A percentile compares a stretch with the other conserved stretches of the same genome.
Conservation (phyloP, 2,797 vertebrate genomes). For the Tokudaia tokunoshimensis region DNA sequence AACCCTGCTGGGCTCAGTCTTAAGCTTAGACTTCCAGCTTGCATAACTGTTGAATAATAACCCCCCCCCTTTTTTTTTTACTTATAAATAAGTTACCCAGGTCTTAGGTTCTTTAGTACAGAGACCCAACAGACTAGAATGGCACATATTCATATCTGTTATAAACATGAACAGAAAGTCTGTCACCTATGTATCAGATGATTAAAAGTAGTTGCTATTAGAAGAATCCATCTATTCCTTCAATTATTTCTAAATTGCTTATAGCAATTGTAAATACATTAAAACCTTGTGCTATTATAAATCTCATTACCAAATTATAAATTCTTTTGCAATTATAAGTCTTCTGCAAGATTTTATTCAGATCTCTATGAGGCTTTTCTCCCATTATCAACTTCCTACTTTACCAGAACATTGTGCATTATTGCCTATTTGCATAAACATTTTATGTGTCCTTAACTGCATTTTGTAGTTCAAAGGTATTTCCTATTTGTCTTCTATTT, state of each 20-base stretch:
- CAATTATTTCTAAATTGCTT: constrained; percentile 47
- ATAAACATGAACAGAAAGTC: not conserved
- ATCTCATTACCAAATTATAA: constrained; percentile 46
- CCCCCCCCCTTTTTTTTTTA: not conserved
- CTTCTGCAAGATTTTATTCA: constrained; percentile 50
- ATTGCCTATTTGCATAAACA: not conserved
- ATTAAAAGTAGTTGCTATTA: constrained; percentile 16
- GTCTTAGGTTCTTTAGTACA: not conserved
- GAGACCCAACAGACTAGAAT: not conserved
- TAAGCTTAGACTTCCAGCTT: not conserved
- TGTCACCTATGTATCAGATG: constrained; percentile 45
- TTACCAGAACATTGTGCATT: not conserved
- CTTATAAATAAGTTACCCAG: not conserved
- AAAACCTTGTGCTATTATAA: constrained; percentile 49
- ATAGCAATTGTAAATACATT: constrained; percentile 30
- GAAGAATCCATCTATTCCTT: constrained; percentile 23
- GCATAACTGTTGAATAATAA: not conserved
- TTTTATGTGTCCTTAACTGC: not conserved
- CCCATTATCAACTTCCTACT: not conserved
- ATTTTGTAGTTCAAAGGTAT: not conserved
- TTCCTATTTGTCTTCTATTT: constrained; percentile 44
- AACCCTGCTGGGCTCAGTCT: not conserved
- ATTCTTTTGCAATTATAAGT: constrained; percentile 24
- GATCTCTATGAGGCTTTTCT: constrained; percentile 25
- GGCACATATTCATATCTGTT: constrained; percentile 25